Conservation (phyloP, 2,797 vertebrate species). For the Glossophaga mutica region DNA sequence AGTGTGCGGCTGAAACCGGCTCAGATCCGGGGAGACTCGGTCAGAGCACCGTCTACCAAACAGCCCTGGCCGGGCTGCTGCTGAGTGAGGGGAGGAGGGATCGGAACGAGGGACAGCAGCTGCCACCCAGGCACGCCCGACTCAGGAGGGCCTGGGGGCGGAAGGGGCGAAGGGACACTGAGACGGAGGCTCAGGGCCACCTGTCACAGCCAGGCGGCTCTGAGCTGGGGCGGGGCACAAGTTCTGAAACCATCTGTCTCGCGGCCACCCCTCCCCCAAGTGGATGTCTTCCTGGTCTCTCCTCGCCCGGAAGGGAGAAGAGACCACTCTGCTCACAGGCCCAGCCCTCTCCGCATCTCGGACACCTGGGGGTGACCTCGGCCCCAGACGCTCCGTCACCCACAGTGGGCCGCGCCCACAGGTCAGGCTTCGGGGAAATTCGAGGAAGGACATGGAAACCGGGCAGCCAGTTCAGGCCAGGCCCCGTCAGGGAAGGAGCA, state of each 20-base stretch:
- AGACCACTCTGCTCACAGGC: no score
- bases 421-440: no score
- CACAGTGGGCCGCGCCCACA: no score
- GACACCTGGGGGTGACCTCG: no score
- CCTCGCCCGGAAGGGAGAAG: no score
- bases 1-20: neutral
- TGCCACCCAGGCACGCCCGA: no score
- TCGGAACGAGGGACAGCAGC: neutral
- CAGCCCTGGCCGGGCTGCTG: neutral
- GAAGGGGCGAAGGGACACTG: neutral
- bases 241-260: neutral
- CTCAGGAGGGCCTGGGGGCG: no score
- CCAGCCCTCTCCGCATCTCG: no score
- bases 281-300: no score
- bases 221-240: neutral
- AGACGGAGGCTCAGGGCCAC: neutral
- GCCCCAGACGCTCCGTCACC: no score
- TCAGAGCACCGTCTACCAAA: neutral
- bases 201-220: neutral
- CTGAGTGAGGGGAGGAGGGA: neutral
- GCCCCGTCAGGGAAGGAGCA: no score
- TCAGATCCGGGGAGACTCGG: neutral
- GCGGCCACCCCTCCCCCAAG: accelerated
- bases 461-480: no score
- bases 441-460: neutral